Base-by-base conservation (phyloP, 2,797 vertebrate species). In the Lepilemur septentrionalis region DNA sequence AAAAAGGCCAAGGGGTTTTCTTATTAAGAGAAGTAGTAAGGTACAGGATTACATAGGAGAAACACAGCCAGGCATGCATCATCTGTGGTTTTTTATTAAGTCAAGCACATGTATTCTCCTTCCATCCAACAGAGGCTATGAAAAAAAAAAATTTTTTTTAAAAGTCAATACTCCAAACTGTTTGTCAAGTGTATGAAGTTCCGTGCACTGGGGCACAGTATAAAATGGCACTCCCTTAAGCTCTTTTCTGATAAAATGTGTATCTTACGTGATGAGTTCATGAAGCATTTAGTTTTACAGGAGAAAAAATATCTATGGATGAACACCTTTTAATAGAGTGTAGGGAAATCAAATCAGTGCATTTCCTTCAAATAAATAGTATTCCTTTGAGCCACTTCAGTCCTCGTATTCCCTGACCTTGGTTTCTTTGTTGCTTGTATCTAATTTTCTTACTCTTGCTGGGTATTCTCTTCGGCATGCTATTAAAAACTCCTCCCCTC, bases 371-470 rank as follows among this genome's bases (percentile, higher is more conserved):
- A 10, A 22, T 91, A 25, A 50, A 81, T 5, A 83, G 48, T 32
- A 25, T 75, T 70, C 50, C 23, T 48, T 13, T 20, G 46, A 83
- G n/a, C 38, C 35, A 35, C 32, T 67, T 80, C 15, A 67, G 30
- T 32, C 18, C 28, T 65, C 52, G 1, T 30, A 59, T 61, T 69
- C 52, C 78, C 28, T 83, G 15, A 65, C 89, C 46, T 75, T 72
- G 7, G 8, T 46, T 85, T 30, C 30, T 84, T 86, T 75, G 43
- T 82, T 93, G 65, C 43, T 88, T 67, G 30, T 73, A 59, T 92
- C 95, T 88, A 17, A 90, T 94, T 95, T 83, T 83, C 25, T 65
- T 85, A 38, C 52, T 50, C 86, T 75, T 84, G 30, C 86, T 75
- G 81, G 30, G n/a, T 82, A 90, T 96, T 93, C 72, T 84, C 65